Evolutionary conservation across 2,113 vertebrate genomes (phyloP).

Genomic region (Phaetusa simplex): DNA sequence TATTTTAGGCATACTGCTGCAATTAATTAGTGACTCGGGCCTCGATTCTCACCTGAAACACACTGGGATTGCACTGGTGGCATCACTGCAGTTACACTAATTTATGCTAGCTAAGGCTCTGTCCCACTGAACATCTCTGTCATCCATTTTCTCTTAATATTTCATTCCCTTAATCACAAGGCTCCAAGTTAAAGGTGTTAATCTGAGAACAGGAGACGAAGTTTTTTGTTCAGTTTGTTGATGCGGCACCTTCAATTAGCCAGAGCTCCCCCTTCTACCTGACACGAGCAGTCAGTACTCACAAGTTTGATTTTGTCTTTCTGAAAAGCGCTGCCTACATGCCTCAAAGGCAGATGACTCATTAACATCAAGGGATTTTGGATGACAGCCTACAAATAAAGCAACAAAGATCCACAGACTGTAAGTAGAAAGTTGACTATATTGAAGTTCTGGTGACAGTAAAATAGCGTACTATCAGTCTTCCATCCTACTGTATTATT

Average conservation of each 20-base stretch:
- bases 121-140: background rate
- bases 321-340: background rate
- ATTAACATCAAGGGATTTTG: conserved; percentile 54
- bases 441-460: background rate
- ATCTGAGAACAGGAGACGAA: background rate
- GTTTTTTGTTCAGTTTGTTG: background rate
- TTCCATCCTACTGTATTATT: background rate
- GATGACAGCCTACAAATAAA: conserved; percentile 53
- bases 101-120: background rate
- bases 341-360: conserved; percentile 17
- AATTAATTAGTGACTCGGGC: background rate
- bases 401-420: conserved; percentile 17
- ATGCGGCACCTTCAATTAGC: conserved; percentile 8
- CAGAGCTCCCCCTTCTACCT: background rate
- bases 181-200: background rate
- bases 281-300: background rate
- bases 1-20: background rate
- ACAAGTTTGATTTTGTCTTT: background rate
- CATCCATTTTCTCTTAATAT: background rate
- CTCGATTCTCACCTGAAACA: conserved; percentile 16
- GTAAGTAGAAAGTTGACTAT: background rate
- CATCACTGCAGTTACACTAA: background rate
- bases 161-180: background rate
- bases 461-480: background rate
- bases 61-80: background rate